A percentile compares a stretch with the other conserved stretches of the same genome.
These are phyloP conservation scores for Caenorhabditis doughertyi DNA, from an alignment of 2,888 invertebrate species.

Conservation along the genomic window DNA sequence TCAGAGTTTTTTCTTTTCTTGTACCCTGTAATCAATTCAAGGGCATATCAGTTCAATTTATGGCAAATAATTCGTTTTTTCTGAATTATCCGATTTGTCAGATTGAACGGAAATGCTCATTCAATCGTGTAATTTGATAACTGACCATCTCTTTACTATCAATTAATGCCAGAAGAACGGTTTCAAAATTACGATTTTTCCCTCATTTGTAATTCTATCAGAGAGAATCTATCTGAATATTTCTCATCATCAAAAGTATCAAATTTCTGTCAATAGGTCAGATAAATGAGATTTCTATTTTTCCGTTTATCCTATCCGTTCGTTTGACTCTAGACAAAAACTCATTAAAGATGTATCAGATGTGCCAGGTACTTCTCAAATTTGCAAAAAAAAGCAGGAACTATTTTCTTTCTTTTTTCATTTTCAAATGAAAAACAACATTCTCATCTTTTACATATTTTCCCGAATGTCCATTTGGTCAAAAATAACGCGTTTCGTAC, in stretches of 20 bases:
- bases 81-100: background rate
- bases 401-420: no score
- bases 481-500: background rate
- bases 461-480: constrained; percentile 13
- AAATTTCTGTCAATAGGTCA: background rate
- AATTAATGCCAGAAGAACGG: background rate
- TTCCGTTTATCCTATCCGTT: background rate
- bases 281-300: constrained; percentile 9
- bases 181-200: background rate
- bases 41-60: no score
- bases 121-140: background rate
- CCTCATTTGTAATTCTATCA: no score
- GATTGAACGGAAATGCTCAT: background rate
- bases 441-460: constrained; percentile 23
- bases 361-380: constrained; percentile 36
- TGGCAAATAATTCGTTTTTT: background rate
- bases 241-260: background rate
- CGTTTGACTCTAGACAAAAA: background rate
- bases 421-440: constrained; percentile 11
- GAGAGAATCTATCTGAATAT: background rate
- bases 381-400: constrained; percentile 9
- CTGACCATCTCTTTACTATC: background rate
- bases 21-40: no score
- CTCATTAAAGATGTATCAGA: constrained; percentile 30
- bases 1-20: no score